phyloP scores from a whole-genome alignment of 1,140 invertebrate genomes.

The Streblospio benedicti region DNA sequence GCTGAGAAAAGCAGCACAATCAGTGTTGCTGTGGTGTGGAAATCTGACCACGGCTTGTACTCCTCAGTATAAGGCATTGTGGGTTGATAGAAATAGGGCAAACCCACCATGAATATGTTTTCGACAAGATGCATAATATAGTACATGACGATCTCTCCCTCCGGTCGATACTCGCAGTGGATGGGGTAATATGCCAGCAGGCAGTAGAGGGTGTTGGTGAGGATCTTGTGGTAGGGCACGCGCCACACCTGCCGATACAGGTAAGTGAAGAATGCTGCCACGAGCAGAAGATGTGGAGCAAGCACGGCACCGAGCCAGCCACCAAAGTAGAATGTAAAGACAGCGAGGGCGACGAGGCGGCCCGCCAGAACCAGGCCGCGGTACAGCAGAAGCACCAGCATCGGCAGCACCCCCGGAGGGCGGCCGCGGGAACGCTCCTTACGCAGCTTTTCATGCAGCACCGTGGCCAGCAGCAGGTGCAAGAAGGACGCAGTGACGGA shows the following conservation, averaged over 20 bases:
- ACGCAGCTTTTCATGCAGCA: background rate
- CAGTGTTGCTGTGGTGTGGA: background rate
- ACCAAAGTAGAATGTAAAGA: slow-evolving; percentile 5
- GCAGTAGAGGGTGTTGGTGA: slow-evolving; percentile 2
- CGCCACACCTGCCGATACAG: background rate
- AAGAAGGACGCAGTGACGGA: slow-evolving; percentile 1
- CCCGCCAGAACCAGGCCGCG: background rate
- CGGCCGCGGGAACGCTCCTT: background rate
- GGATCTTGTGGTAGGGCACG: slow-evolving; percentile 1
- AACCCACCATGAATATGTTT: slow-evolving; percentile 4
- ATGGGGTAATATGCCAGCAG: slow-evolving; percentile 2
- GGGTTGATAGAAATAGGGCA: background rate
- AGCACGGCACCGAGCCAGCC: slow-evolving; percentile 1
- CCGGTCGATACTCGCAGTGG: slow-evolving; percentile 7
- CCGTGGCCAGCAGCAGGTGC: background rate
- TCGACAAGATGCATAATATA: slow-evolving; percentile 2
- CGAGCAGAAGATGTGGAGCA: slow-evolving; percentile 1
- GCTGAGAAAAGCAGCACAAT: background rate
- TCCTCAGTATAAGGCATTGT: background rate
- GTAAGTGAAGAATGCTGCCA: background rate
- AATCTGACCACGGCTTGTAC: background rate
- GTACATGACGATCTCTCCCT: slow-evolving; percentile 7
- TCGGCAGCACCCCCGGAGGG: background rate
- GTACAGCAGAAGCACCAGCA: background rate
- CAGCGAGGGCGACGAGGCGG: background rate